Percentiles rank a stretch among this genome's conserved stretches.
phyloP scores from a whole-genome alignment of 2,888 invertebrate genomes.

The Papilio elwesi region DNA sequence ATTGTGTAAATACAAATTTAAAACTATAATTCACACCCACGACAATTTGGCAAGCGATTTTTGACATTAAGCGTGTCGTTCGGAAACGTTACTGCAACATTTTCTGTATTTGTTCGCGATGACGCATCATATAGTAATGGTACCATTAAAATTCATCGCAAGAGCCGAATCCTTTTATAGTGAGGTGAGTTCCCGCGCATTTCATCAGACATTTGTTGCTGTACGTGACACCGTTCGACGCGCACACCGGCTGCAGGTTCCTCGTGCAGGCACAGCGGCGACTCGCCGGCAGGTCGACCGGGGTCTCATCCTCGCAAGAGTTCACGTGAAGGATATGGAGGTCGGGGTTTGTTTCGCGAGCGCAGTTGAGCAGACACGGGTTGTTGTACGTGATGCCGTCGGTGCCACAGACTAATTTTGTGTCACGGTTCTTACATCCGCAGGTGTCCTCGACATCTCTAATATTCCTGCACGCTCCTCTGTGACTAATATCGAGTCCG shows the following conservation, averaged over 20 bases:
- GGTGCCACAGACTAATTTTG: constrained; percentile 86
- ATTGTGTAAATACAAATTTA: constrained; percentile 16
- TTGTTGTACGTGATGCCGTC: constrained; percentile 88
- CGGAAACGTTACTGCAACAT: neutral
- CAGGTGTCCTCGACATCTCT: constrained; percentile 15
- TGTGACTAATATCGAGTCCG: constrained; percentile 20
- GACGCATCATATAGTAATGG: constrained; percentile 10
- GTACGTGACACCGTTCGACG: constrained; percentile 88
- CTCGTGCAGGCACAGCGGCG: constrained; percentile 48
- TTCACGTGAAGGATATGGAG: constrained; percentile 46
- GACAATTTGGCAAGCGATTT: constrained; percentile 33
- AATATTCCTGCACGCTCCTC: constrained; percentile 18
- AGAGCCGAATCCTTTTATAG: constrained; percentile 39
- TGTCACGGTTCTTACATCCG: constrained; percentile 7
- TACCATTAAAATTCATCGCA: constrained; percentile 41
- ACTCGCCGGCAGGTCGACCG: neutral
- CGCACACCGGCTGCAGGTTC: constrained; percentile 83
- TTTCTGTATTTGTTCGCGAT: constrained; percentile 15
- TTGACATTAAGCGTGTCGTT: constrained; percentile 9
- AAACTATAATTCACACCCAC: constrained; percentile 15
- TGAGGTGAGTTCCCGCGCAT: constrained; percentile 57
- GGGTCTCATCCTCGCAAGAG: constrained; percentile 33
- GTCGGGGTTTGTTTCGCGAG: constrained; percentile 41
- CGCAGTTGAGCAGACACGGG: constrained; percentile 55
- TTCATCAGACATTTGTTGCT: constrained; percentile 87